These are phyloP conservation scores for Lycaena phlaeas DNA, from an alignment of 2,888 invertebrate species.

Conservation along the genomic window DNA sequence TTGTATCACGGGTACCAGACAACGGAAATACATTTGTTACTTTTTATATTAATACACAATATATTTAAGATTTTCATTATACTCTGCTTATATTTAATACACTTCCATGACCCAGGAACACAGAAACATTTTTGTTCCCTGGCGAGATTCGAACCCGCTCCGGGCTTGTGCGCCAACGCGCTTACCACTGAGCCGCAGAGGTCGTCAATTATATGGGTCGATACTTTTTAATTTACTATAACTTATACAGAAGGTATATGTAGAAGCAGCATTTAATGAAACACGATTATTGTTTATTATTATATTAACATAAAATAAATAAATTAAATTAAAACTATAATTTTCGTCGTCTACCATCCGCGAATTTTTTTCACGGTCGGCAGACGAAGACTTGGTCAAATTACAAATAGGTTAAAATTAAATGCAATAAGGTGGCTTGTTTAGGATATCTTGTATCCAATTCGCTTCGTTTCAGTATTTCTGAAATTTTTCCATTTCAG, in stretches of 20 bases:
- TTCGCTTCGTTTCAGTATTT: neutral
- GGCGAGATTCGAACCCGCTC: too few species aligned
- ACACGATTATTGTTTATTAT: constrained; percentile 9
- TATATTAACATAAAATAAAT: constrained; percentile 16
- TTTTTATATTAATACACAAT: too few species aligned
- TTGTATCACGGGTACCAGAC: too few species aligned
- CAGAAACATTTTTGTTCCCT: too few species aligned
- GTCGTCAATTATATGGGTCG: too few species aligned
- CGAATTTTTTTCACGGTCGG: constrained; percentile 43
- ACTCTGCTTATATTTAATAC: too few species aligned
- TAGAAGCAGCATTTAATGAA: neutral
- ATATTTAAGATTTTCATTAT: too few species aligned
- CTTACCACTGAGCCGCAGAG: too few species aligned
- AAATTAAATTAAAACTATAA: constrained; percentile 19
- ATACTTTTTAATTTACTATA: too few species aligned
- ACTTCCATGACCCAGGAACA: too few species aligned
- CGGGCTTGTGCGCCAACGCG: too few species aligned
- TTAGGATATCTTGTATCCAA: constrained; percentile 1
- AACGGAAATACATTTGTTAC: too few species aligned
- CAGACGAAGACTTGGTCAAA: constrained; percentile 36
- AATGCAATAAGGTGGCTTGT: constrained; percentile 14
- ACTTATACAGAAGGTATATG: neutral
- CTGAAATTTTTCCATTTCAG: neutral
- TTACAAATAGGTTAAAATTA: constrained; percentile 10
- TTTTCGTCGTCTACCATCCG: constrained; percentile 48